Percentiles rank a stretch among this genome's conserved stretches.
Conservation (phyloP, 2,797 vertebrate genomes). For the Okamejei kenojei region DNA sequence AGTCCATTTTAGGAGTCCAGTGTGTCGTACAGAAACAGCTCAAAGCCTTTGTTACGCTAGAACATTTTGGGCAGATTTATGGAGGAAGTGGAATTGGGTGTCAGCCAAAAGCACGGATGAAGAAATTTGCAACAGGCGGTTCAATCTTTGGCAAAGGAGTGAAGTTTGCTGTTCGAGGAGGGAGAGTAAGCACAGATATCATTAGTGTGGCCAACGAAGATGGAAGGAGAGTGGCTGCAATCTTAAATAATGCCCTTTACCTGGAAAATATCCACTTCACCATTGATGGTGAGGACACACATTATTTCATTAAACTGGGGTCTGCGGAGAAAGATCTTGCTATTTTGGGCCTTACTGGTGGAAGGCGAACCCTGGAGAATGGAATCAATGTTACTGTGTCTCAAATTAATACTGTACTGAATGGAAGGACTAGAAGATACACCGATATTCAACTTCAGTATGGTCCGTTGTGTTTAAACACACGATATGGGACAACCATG, state of each 20-base stretch:
- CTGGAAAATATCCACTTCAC: conserved; percentile 90
- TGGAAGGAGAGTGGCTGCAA: conserved; percentile 79
- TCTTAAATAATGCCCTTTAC: conserved; percentile 83
- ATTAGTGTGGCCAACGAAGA: conserved; percentile 92
- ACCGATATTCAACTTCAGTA: conserved; percentile 88
- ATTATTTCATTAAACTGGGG: conserved; percentile 87
- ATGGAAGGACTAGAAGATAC: conserved; percentile 89
- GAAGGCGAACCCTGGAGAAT: conserved; percentile 84
- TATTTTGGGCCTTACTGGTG: conserved; percentile 86
- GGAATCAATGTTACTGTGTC: conserved; percentile 93
- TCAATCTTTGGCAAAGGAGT: conserved; percentile 93
- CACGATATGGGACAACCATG: conserved; percentile 83
- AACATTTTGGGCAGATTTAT: conserved; percentile 85
- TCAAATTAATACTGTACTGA: conserved; percentile 85
- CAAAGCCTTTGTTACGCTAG: conserved; percentile 88
- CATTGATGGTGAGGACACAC: conserved; percentile 75
- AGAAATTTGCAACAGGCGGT: conserved; percentile 73
- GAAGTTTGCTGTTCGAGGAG: conserved; percentile 83
- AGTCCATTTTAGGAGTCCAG: conserved; percentile 92
- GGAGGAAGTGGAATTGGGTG: conserved; percentile 78
- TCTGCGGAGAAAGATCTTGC: conserved; percentile 80
- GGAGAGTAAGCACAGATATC: conserved; percentile 84
- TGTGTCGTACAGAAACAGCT: conserved; percentile 96
- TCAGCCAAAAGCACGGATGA: conserved; percentile 61
- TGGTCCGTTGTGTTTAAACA: conserved; percentile 73